These are phyloP conservation scores for Protobothrops mucrosquamatus DNA, from an alignment of 2,113 vertebrate genomes.

Conservation along the genomic window DNA sequence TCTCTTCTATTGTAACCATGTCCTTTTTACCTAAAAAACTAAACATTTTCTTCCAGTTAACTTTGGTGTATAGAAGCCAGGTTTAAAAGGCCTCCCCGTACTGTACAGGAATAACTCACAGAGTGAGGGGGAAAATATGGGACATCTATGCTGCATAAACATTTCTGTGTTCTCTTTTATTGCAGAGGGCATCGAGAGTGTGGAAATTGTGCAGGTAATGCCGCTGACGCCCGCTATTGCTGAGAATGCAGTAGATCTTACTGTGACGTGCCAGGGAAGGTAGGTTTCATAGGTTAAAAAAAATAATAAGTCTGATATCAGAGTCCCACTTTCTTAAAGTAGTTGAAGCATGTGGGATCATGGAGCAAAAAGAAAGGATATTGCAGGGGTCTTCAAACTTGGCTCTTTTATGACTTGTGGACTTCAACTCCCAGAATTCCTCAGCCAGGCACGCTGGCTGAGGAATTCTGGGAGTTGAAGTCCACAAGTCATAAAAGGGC, in stretches of 20 bases:
- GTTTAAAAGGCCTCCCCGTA: neutral
- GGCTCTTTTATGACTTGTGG: too few species aligned
- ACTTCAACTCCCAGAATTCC: too few species aligned
- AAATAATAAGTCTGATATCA: too few species aligned
- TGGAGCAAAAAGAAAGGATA: neutral
- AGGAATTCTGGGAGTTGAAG: too few species aligned
- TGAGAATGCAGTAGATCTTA: slow-evolving; percentile 86
- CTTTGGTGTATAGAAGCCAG: neutral
- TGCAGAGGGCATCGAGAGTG: slow-evolving; percentile 90
- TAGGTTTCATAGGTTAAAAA: slow-evolving; percentile 52
- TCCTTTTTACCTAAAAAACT: neutral
- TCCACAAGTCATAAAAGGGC: too few species aligned
- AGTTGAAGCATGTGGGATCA: neutral
- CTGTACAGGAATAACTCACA: neutral
- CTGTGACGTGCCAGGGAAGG: slow-evolving; percentile 89
- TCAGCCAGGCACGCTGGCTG: too few species aligned
- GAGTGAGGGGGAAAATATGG: neutral
- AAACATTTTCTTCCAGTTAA: neutral
- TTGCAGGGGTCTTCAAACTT: too few species aligned
- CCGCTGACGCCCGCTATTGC: slow-evolving; percentile 62
- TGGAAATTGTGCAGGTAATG: slow-evolving; percentile 84
- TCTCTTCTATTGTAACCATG: neutral
- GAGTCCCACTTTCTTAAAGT: neutral
- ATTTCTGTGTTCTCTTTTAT: neutral
- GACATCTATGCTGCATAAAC: neutral